Base-by-base conservation (phyloP, 2,797 vertebrate genomes). In the Urosaurus nigricauda region DNA sequence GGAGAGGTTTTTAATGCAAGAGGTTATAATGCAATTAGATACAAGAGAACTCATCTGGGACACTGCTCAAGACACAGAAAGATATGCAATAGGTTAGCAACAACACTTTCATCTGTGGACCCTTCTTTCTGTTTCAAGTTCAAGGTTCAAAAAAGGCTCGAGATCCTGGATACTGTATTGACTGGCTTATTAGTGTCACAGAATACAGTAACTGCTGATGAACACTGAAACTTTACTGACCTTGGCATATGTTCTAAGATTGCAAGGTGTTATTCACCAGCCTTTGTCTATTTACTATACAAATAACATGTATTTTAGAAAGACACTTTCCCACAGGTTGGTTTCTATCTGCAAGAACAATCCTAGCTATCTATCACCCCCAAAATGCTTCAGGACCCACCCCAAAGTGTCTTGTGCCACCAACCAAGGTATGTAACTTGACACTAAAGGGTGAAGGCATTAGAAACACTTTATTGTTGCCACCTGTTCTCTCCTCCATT, bases 401-500 rank as follows among this genome's bases (percentile, higher is more conserved):
- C 14, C 13, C 16, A 40, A 83, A n/a, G 1, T n/a, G 29, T 21
- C 14, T 83, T 43, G 63, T n/a, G 47, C 51, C 14, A 43, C 51
- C 79, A 43, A 81, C 3, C 83, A 84, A 92, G 84, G 35, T 91
- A 0, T 3, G 70, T 88, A 47, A 90, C 51, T 79, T 35, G 0
- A 43, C 87, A 85, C 73, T 79, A 85, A 47, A 1, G 0, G 5
- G 35, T 19, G 84, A 88, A 87, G 24, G 65, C 88, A 68, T 74
- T 9, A 84, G 86, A 79, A 91, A 58, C 1, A 1, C n/a, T 94
- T 95, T 94, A 94, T 95, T 95, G 95, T 94, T 77, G 29, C 60
- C 83, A 87, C 91, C 90, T 90, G 1, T 88, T 19, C 21, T 37
- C 1, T 24, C 90, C 86, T 1, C 0, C 84, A 90, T 74, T 90